Conservation (phyloP, 2,113 vertebrate genomes). For the Raja brachyura region DNA sequence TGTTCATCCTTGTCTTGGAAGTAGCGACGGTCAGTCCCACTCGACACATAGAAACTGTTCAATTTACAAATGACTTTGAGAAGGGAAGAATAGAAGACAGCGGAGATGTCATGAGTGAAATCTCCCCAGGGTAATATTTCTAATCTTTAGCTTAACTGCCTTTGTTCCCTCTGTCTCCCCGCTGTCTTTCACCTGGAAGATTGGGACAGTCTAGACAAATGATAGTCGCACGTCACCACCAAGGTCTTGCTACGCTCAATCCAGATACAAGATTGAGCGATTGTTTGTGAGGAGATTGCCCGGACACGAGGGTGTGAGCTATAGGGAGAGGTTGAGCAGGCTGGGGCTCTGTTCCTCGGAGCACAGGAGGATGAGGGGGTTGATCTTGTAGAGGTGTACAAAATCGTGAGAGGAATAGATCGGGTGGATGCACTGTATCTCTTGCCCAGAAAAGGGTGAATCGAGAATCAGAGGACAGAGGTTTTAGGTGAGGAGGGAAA, state of each 20-base stretch:
- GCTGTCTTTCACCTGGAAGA: neutral
- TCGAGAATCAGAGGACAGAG: too few relatives aligned
- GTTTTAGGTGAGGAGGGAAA: too few relatives aligned
- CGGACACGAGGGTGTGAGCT: too few relatives aligned
- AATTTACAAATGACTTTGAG: neutral
- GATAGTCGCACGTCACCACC: neutral
- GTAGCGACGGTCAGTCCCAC: neutral
- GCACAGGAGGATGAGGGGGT: too few relatives aligned
- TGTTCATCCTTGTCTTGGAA: neutral
- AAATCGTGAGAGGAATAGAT: too few relatives aligned
- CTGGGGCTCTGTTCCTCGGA: too few relatives aligned
- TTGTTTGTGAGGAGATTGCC: too few relatives aligned
- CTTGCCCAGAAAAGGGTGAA: too few relatives aligned
- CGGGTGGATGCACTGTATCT: too few relatives aligned
- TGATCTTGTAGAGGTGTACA: too few relatives aligned
- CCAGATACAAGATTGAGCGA: neutral
- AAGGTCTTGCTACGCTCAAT: neutral
- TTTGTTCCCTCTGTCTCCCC: neutral
- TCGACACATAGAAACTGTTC: too few relatives aligned
- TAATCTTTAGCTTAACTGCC: slow-evolving; percentile 19
- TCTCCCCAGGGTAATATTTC: neutral
- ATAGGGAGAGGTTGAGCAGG: too few relatives aligned
- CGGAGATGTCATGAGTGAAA: neutral
- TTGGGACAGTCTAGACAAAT: neutral
- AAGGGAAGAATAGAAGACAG: neutral